Evolutionary conservation across 2,113 vertebrate species (phyloP).

Genomic region (Mus musculus): DNA sequence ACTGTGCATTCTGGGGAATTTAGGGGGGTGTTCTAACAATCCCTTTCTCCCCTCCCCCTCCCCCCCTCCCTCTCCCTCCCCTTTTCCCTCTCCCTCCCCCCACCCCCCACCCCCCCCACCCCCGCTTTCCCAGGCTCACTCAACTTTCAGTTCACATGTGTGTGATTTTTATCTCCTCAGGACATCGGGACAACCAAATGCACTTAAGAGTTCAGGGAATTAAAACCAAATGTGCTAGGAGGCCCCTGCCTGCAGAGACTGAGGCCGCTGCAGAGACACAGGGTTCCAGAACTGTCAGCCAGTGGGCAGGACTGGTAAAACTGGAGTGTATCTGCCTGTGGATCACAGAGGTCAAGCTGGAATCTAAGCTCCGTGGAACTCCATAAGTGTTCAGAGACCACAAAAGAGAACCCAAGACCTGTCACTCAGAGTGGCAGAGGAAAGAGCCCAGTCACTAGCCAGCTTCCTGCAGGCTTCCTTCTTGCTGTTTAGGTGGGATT

Average conservation of each 20-base stretch:
- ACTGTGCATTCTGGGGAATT: background rate
- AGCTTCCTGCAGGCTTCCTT: background rate
- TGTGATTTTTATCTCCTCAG: constrained; percentile 66
- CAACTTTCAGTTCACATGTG: constrained; percentile 6
- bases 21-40: no score
- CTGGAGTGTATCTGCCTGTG: accelerated
- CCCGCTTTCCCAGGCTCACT: constrained; percentile 50
- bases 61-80: accelerated
- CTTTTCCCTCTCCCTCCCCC: background rate
- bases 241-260: accelerated
- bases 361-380: background rate
- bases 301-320: no score
- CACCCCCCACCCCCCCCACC: no score
- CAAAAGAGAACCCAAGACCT: background rate
- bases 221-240: constrained; percentile 80
- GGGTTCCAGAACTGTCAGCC: background rate
- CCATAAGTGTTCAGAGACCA: accelerated
- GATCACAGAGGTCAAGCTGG: accelerated
- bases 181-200: background rate
- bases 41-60: background rate
- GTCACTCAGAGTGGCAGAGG: background rate
- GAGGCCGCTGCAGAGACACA: background rate
- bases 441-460: background rate
- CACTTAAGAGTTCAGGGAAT: constrained; percentile 66
- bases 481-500: background rate